Percentiles rank a stretch among this genome's conserved stretches.
Conservation (phyloP, 2,888 invertebrate species). For the Torymus tubicola region DNA sequence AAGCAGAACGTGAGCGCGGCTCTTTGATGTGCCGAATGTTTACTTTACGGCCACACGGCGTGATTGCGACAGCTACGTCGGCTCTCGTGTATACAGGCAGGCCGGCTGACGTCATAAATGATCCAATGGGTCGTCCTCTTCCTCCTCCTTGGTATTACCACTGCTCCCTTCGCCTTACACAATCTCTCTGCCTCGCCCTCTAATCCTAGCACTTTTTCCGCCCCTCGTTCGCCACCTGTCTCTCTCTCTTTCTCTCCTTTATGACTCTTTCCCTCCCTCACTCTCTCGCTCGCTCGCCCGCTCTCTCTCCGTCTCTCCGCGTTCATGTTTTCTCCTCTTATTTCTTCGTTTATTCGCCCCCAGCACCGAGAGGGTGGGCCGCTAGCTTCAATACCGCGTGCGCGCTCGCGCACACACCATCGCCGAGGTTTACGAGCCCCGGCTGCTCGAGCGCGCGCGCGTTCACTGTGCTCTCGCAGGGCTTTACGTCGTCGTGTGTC, state of each 20-base stretch:
- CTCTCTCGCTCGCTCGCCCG: constrained; percentile 7
- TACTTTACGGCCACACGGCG: constrained; percentile 66
- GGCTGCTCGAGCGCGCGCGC: constrained; percentile 36
- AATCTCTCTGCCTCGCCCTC: background rate
- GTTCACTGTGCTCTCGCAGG: background rate
- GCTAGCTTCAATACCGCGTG: constrained; percentile 49
- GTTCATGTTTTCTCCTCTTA: constrained; percentile 26
- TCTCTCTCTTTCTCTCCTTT: constrained; percentile 2
- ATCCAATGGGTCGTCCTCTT: constrained; percentile 40
- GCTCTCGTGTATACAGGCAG: constrained; percentile 45
- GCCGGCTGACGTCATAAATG: constrained; percentile 64
- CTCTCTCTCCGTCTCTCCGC: constrained; percentile 14
- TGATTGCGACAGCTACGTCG: constrained; percentile 65
- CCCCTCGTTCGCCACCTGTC: constrained; percentile 6
- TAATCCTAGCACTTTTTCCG: constrained; percentile 25
- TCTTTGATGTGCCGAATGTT: constrained; percentile 67
- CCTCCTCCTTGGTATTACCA: constrained; percentile 15
- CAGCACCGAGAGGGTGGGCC: constrained; percentile 53
- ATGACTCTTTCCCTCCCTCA: background rate
- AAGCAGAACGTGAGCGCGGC: constrained; percentile 55
- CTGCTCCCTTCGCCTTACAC: no score
- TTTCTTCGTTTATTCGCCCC: constrained; percentile 32
- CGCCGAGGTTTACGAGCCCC: constrained; percentile 67
- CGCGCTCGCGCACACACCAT: constrained; percentile 13
- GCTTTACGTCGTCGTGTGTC: constrained; percentile 72